phyloP scores from a whole-genome alignment of 2,113 vertebrate genomes.

The Pelodiscus sinensis region DNA sequence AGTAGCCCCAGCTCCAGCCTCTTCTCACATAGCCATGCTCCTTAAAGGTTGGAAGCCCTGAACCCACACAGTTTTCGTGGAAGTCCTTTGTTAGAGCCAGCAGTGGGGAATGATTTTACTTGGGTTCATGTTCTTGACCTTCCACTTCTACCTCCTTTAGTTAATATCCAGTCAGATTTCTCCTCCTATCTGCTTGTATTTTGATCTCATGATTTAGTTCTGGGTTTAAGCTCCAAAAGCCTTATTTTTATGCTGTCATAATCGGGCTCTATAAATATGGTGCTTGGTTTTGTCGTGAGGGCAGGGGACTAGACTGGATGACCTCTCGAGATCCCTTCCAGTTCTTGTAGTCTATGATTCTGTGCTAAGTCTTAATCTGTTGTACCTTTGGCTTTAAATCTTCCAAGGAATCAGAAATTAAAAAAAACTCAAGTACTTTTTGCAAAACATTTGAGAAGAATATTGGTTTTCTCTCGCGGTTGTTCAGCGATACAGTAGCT shows the following conservation, averaged over 20 bases:
- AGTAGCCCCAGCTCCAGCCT: background rate
- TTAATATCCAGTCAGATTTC: background rate
- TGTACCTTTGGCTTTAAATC: background rate
- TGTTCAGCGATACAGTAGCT: background rate
- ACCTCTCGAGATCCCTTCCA: too few relatives aligned
- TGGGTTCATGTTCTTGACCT: background rate
- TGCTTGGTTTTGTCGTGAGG: too few relatives aligned
- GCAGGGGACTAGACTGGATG: too few relatives aligned
- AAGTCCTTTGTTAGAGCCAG: background rate
- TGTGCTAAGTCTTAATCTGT: background rate
- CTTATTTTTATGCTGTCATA: background rate
- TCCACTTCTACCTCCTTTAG: background rate
- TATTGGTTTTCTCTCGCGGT: background rate
- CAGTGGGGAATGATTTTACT: background rate
- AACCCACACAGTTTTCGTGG: background rate
- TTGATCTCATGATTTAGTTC: background rate
- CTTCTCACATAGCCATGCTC: too few relatives aligned
- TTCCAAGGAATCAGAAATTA: accelerated
- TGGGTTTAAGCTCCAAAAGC: background rate
- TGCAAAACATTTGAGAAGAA: background rate
- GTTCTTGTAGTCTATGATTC: too few relatives aligned
- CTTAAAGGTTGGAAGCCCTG: background rate
- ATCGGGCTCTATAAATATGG: background rate
- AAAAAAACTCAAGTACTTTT: background rate
- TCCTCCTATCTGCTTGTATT: background rate